A percentile compares a stretch with the other conserved stretches of the same genome.
Evolutionary conservation across 2,113 vertebrate genomes (phyloP).

Genomic region (Pseudorasbora parva): DNA sequence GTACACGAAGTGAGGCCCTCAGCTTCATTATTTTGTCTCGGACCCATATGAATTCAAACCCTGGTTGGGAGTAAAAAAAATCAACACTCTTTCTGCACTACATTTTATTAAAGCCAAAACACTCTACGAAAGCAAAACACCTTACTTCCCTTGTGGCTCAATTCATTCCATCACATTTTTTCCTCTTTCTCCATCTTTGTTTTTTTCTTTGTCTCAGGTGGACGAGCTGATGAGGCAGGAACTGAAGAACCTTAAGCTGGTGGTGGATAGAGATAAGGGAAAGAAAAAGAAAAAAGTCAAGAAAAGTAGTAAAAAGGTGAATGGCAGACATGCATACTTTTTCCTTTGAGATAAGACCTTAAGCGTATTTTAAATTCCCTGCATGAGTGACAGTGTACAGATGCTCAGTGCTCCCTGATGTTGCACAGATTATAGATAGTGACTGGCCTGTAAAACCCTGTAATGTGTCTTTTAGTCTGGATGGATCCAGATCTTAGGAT

Average conservation of each 20-base stretch:
- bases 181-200: background rate
- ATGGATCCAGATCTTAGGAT: constrained; percentile 9
- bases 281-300: constrained; percentile 60
- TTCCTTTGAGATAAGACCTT: background rate
- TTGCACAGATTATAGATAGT: background rate
- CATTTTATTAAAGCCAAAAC: background rate
- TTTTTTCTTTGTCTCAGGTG: constrained; percentile 71
- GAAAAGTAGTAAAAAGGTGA: constrained; percentile 66
- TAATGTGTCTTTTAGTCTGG: constrained; percentile 13
- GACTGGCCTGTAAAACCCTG: background rate
- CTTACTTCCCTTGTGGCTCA: background rate
- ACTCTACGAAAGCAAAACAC: constrained; percentile 5
- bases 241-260: constrained; percentile 76
- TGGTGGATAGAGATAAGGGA: constrained; percentile 76
- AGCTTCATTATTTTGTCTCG: background rate
- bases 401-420: constrained; percentile 10
- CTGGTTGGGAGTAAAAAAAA: constrained; percentile 21
- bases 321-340: background rate
- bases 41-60: background rate
- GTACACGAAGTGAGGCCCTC: constrained; percentile 9
- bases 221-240: constrained; percentile 84
- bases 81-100: background rate
- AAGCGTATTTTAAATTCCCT: background rate
- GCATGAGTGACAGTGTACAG: constrained; percentile 35
- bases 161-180: background rate